Conservation (phyloP, 2,113 vertebrate genomes). For the Larimichthys polyactis region DNA sequence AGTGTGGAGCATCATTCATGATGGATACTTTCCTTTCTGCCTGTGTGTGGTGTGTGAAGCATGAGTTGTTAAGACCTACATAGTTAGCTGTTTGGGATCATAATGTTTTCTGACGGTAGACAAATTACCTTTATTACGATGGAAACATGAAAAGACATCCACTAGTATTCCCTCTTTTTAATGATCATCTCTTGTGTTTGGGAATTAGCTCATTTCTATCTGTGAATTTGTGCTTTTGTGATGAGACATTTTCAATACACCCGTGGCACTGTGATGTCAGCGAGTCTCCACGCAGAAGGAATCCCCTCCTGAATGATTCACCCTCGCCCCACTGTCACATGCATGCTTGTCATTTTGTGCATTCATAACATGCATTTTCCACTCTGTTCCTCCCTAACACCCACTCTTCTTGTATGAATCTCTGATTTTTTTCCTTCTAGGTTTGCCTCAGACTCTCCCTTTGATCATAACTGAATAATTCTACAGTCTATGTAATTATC, state of each 20-base stretch:
- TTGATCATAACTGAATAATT: constrained; percentile 23
- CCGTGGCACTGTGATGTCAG: constrained; percentile 49
- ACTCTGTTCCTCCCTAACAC: constrained; percentile 23
- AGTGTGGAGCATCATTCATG: constrained; percentile 1
- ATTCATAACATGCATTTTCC: constrained; percentile 52
- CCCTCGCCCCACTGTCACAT: constrained; percentile 57
- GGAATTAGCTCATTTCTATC: not conserved
- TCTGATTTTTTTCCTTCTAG: constrained; percentile 17
- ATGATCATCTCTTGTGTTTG: not conserved
- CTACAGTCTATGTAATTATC: constrained; percentile 31
- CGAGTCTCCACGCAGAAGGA: constrained; percentile 65
- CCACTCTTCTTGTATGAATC: constrained; percentile 6
- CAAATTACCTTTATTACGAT: not conserved
- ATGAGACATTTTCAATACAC: constrained; percentile 35
- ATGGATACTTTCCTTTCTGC: constrained; percentile 18
- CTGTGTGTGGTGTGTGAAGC: constrained; percentile 12
- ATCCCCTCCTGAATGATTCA: constrained; percentile 76
- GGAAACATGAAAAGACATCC: not conserved
- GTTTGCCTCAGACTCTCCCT: constrained; percentile 10
- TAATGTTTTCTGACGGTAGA: not conserved
- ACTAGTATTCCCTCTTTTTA: not conserved
- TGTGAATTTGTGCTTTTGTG: constrained; percentile 2
- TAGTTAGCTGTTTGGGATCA: constrained; percentile 14
- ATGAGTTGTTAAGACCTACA: not conserved
- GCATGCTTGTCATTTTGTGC: constrained; percentile 57